Percentiles rank a stretch among this genome's conserved stretches.
These are phyloP conservation scores for Noctua janthe DNA, from an alignment of 2,888 invertebrate genomes.

Conservation along the genomic window DNA sequence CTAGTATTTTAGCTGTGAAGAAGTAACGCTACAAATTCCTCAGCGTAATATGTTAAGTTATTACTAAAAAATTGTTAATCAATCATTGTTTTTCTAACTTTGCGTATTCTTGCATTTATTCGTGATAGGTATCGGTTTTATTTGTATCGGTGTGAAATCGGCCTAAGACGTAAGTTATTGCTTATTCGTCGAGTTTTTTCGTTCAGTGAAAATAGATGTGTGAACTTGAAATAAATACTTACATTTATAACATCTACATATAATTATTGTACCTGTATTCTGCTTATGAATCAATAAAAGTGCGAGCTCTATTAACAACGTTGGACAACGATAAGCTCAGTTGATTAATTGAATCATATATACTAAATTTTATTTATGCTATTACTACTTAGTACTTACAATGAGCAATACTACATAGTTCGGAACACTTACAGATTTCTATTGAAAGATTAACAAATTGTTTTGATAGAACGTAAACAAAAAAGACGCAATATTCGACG, in stretches of 20 bases:
- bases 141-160: background rate
- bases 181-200: background rate
- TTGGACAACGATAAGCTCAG: too few species aligned
- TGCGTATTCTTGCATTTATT: background rate
- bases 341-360: background rate
- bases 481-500: background rate
- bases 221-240: background rate
- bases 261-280: background rate
- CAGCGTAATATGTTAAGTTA: background rate
- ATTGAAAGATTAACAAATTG: background rate
- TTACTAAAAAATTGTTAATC: background rate
- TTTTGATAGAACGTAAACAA: conserved; percentile 7
- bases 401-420: background rate
- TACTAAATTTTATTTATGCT: background rate
- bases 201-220: background rate
- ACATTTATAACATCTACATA: background rate
- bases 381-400: background rate
- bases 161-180: background rate
- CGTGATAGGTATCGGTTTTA: background rate
- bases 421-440: background rate
- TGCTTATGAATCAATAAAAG: background rate
- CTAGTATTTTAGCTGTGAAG: background rate
- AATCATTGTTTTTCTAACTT: background rate
- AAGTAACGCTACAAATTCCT: background rate
- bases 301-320: background rate